Conservation (phyloP, 2,113 vertebrate species). For the Laticauda colubrina region DNA sequence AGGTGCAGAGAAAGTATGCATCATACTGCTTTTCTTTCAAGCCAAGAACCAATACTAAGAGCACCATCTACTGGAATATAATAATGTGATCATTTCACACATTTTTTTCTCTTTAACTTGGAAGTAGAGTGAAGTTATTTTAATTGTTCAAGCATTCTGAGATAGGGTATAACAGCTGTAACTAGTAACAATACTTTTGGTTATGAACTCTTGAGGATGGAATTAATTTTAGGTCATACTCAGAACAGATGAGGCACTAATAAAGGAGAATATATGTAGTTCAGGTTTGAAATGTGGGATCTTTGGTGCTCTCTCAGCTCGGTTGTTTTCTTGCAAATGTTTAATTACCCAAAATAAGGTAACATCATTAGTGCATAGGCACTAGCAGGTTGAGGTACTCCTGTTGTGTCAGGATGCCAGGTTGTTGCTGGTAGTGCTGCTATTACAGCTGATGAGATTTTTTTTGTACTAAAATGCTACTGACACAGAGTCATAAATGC, state of each 20-base stretch:
- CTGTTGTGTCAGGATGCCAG: background rate
- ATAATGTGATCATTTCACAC: background rate
- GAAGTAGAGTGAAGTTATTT: background rate
- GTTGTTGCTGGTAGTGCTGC: background rate
- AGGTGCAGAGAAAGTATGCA: background rate
- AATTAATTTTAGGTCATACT: background rate
- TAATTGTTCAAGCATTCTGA: background rate
- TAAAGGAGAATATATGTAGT: background rate
- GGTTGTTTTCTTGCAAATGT: background rate
- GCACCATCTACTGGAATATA: conserved; percentile 63
- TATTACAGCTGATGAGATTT: background rate
- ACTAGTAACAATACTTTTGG: background rate
- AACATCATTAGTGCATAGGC: background rate
- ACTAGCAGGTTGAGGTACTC: background rate
- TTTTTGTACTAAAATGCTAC: background rate
- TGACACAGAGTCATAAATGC: background rate
- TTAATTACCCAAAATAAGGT: background rate
- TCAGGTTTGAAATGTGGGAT: background rate
- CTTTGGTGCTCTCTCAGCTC: background rate
- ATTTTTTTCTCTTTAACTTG: background rate
- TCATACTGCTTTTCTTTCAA: background rate
- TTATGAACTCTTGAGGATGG: background rate
- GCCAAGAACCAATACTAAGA: conserved; percentile 42
- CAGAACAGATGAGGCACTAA: background rate
- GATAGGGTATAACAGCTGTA: background rate